These are phyloP conservation scores for Xanthorhoe spadicearia DNA, from an alignment of 2,888 invertebrate species.

Conservation along the genomic window DNA sequence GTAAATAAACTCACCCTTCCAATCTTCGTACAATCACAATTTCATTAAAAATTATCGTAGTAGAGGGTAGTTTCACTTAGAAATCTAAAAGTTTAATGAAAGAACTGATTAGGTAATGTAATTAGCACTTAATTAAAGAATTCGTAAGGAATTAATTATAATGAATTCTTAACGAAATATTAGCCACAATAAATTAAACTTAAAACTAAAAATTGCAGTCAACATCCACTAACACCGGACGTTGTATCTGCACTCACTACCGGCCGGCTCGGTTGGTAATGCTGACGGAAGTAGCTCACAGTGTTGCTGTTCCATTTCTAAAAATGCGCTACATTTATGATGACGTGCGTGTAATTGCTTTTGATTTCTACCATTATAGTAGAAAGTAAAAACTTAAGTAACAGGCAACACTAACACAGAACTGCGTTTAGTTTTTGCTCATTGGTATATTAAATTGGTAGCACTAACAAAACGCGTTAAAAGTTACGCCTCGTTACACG, in stretches of 20 bases:
- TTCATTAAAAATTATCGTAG: not conserved
- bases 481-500: not conserved
- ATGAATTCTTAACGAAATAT: constrained; percentile 14
- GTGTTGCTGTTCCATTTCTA: constrained; percentile 11
- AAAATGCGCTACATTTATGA: not conserved
- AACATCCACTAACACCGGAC: constrained; percentile 50
- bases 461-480: not conserved
- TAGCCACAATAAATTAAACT: constrained; percentile 40
- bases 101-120: constrained; percentile 20
- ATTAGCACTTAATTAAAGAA: not conserved
- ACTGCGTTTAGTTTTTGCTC: not conserved
- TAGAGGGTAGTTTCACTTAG: constrained; percentile 4
- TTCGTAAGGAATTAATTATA: constrained; percentile 8
- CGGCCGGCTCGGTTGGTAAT: not conserved
- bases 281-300: not conserved
- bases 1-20: no score
- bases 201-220: constrained; percentile 52
- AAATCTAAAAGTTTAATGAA: not conserved
- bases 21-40: no score
- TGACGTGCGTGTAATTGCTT: not conserved
- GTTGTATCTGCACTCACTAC: constrained; percentile 52
- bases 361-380: not conserved
- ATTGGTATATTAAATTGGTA: not conserved
- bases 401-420: not conserved
- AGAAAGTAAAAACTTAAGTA: not conserved